These are phyloP conservation scores for Platichthys stellatus DNA, from an alignment of 2,113 vertebrate genomes.

Conservation along the genomic window DNA sequence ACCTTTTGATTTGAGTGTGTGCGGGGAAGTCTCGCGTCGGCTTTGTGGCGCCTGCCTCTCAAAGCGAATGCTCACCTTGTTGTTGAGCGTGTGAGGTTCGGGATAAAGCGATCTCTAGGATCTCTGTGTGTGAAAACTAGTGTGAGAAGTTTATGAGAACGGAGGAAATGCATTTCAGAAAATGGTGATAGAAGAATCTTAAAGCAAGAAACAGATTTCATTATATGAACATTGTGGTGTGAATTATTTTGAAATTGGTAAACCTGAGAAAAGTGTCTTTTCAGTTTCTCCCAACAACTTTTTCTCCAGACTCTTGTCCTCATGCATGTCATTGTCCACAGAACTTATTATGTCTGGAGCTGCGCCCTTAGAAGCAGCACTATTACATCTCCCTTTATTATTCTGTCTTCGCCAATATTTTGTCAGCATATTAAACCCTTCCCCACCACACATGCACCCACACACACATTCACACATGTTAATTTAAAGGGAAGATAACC, in stretches of 20 bases:
- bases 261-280: not conserved
- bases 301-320: slow-evolving; percentile 16
- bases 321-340: slow-evolving; percentile 1
- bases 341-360: slow-evolving; percentile 8
- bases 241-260: not conserved
- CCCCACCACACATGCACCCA: not conserved
- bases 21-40: slow-evolving; percentile 29
- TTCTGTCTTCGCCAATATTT: slow-evolving; percentile 16
- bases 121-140: slow-evolving; percentile 15
- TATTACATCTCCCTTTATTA: not conserved
- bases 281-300: not conserved
- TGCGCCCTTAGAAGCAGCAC: not conserved
- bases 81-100: slow-evolving; percentile 9
- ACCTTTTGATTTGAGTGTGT: slow-evolving; percentile 45
- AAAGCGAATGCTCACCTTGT: slow-evolving; percentile 34
- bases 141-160: slow-evolving; percentile 5
- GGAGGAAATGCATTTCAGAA: slow-evolving; percentile 13
- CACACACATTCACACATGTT: slow-evolving; percentile 6
- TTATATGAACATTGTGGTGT: too few species aligned
- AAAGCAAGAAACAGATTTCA: slow-evolving; percentile 16
- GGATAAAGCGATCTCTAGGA: slow-evolving; percentile 27
- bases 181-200: slow-evolving; percentile 8
- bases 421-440: slow-evolving; percentile 20
- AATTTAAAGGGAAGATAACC: slow-evolving; percentile 45
- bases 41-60: slow-evolving; percentile 32